Percentiles rank a stretch among this genome's conserved stretches.
Evolutionary conservation across 1,140 invertebrate species (phyloP).

Genomic region (Carcinoscorpius rotundicauda): DNA sequence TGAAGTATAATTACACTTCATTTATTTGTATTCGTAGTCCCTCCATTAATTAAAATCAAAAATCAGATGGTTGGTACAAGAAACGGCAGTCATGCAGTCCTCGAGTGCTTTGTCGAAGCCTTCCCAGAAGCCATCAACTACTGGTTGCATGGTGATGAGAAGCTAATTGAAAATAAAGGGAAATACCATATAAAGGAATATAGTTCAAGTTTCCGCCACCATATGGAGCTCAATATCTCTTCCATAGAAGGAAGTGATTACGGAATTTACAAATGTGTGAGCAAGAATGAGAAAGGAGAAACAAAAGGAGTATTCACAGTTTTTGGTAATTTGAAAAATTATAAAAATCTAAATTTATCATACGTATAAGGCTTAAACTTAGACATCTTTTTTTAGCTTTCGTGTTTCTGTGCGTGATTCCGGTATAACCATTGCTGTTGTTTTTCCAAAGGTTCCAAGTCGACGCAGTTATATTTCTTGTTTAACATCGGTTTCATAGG

Average conservation of each 20-base stretch:
- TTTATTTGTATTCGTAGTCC: conserved; percentile 42
- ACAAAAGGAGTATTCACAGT: conserved; percentile 61
- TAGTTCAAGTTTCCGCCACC: conserved; percentile 13
- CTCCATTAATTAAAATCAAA: conserved; percentile 59
- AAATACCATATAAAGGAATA: conserved; percentile 20
- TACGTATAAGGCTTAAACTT: too few species aligned
- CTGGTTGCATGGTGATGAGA: conserved; percentile 69
- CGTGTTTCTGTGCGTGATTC: too few species aligned
- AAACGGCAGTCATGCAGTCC: conserved; percentile 50
- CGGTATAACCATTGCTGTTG: too few species aligned
- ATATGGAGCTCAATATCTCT: conserved; percentile 60
- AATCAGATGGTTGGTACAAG: conserved; percentile 56
- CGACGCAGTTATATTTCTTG: too few species aligned
- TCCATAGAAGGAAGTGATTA: conserved; percentile 49
- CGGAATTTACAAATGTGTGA: conserved; percentile 64
- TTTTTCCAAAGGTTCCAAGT: too few species aligned
- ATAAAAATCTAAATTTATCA: too few species aligned
- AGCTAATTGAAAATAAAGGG: conserved; percentile 47
- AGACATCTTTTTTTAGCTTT: too few species aligned
- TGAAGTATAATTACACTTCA: not conserved
- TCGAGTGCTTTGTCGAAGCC: conserved; percentile 78
- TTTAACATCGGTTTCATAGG: too few species aligned
- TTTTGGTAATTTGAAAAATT: conserved; percentile 42
- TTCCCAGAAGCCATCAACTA: conserved; percentile 71
- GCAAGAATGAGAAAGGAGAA: conserved; percentile 62